Evolutionary conservation across 2,113 vertebrate species (phyloP).

Genomic region (Ptyas mucosa): DNA sequence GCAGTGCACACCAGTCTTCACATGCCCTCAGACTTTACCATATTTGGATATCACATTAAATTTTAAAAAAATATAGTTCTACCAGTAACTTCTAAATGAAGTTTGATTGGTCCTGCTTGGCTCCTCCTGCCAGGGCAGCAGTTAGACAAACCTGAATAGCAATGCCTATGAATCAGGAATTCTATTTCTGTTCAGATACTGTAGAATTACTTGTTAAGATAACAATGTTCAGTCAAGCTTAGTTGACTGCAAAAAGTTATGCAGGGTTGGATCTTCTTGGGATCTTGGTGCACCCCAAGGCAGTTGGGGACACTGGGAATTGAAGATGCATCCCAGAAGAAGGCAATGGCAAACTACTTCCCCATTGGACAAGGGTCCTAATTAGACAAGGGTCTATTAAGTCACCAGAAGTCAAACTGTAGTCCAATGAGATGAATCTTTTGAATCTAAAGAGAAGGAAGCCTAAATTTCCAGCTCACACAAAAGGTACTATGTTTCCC

Average conservation of each 20-base stretch:
- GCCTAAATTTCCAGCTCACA: not conserved
- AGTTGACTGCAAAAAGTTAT: not conserved
- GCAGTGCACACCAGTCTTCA: conserved; percentile 44
- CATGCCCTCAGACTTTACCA: conserved; percentile 7
- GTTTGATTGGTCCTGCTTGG: not conserved
- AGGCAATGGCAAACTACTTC: not conserved
- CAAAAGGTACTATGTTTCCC: not conserved
- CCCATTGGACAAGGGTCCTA: not conserved
- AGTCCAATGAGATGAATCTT: not conserved
- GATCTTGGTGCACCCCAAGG: not conserved
- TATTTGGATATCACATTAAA: not conserved
- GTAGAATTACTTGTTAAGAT: not conserved
- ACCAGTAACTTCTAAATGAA: not conserved
- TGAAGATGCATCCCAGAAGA: not conserved
- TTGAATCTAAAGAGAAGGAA: not conserved
- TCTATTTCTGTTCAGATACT: not conserved
- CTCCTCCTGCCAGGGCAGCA: not conserved
- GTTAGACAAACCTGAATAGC: not conserved
- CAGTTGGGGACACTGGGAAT: not conserved
- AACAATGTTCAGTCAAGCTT: not conserved
- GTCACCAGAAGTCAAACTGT: not conserved
- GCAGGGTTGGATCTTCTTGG: not conserved
- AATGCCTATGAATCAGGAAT: not conserved
- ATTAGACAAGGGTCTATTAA: not conserved
- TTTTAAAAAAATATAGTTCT: not conserved